phyloP scores from a whole-genome alignment of 2,113 vertebrate species.

The Alouatta palliata region DNA sequence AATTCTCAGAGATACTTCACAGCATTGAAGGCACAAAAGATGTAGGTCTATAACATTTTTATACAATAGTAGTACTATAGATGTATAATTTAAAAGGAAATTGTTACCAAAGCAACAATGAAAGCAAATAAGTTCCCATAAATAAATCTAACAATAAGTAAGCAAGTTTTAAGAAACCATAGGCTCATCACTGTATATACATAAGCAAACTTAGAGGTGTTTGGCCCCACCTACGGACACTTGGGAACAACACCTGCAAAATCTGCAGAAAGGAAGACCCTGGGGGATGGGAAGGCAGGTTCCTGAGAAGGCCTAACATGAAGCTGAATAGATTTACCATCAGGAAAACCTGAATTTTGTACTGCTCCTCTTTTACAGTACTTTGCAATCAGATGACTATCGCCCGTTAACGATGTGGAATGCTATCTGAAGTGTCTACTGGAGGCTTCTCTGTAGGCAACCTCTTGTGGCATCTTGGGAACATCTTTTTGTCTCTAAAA shows the following conservation, averaged over 20 bases:
- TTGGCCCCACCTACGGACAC: neutral
- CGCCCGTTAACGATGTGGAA: neutral
- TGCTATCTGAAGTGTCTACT: neutral
- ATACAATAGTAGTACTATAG: neutral
- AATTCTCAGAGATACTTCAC: neutral
- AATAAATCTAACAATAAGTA: neutral
- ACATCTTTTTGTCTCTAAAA: neutral
- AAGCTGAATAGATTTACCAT: neutral
- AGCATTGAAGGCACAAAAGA: neutral
- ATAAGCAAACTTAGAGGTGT: neutral
- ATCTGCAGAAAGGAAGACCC: neutral
- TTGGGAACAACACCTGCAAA: neutral
- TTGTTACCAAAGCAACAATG: slow-evolving; percentile 5
- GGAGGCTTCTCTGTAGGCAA: neutral
- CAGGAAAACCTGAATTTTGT: neutral
- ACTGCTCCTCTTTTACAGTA: neutral
- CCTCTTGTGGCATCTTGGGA: neutral
- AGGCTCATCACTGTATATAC: neutral
- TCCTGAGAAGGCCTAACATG: neutral
- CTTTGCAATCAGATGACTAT: neutral
- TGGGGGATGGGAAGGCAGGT: neutral
- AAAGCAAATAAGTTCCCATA: neutral
- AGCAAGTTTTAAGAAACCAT: neutral
- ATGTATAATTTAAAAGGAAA: slow-evolving; percentile 29
- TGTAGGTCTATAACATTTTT: slow-evolving; percentile 18